These are phyloP conservation scores for Liolophura sinensis DNA, from an alignment of 1,140 invertebrate genomes.

Conservation along the genomic window DNA sequence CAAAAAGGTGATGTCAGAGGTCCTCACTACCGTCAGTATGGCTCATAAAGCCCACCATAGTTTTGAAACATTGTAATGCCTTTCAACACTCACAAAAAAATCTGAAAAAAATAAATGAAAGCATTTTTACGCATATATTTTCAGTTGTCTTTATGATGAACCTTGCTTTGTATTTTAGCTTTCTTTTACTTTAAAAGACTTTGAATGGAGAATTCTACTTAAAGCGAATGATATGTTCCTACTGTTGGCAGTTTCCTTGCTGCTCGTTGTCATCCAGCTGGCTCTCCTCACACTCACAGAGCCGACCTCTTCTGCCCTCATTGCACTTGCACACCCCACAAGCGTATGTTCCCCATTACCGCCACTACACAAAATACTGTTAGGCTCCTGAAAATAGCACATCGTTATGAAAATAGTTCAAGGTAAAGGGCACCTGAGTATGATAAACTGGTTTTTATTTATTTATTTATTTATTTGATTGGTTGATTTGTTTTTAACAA, in stretches of 20 bases:
- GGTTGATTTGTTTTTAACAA: neutral
- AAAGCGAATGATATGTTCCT: neutral
- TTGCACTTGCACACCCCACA: slow-evolving; percentile 50
- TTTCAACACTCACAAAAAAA: no score
- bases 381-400: slow-evolving; percentile 19
- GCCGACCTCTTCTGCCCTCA: slow-evolving; percentile 31
- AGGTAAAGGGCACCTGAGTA: no score
- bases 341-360: slow-evolving; percentile 38
- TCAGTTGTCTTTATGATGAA: no score
- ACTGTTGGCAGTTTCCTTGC: neutral
- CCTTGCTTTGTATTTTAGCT: no score
- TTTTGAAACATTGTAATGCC: no score
- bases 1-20: no score
- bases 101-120: no score
- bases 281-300: slow-evolving; percentile 40
- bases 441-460: no score
- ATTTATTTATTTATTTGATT: slow-evolving; percentile 2
- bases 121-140: no score
- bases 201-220: neutral
- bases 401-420: neutral
- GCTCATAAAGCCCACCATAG: no score
- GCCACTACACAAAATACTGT: slow-evolving; percentile 36
- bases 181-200: no score
- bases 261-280: slow-evolving; percentile 8
- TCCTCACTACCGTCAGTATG: no score